phyloP scores from a whole-genome alignment of 2,888 invertebrate species.

The Drosophila barbarae region DNA sequence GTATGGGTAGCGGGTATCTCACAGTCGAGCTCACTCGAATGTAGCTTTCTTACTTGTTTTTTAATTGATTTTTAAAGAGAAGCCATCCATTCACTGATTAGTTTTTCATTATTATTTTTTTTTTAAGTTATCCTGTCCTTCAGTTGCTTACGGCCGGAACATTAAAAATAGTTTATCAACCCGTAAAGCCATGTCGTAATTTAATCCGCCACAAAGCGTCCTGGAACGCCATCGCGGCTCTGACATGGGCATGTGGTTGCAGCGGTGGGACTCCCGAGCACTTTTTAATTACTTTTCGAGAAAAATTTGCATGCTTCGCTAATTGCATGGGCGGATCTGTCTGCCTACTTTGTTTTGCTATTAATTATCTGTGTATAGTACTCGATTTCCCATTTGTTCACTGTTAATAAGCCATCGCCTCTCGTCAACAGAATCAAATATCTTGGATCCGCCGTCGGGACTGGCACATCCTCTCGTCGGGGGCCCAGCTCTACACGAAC shows the following conservation, averaged over 20 bases:
- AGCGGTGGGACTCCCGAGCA: constrained; percentile 25
- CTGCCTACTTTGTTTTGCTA: constrained; percentile 46
- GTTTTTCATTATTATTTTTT: background rate
- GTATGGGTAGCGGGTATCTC: too few relatives aligned
- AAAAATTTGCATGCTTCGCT: constrained; percentile 40
- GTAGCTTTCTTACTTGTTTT: too few relatives aligned
- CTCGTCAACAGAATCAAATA: constrained; percentile 84
- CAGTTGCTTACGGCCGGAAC: background rate
- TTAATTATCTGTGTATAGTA: constrained; percentile 30
- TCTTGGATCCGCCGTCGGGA: constrained; percentile 95
- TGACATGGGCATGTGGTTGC: constrained; percentile 2
- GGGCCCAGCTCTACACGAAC: constrained; percentile 93
- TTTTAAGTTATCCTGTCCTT: background rate
- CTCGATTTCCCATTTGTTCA: constrained; percentile 31
- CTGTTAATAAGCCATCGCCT: constrained; percentile 35
- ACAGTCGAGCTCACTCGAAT: too few relatives aligned
- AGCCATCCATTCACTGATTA: background rate
- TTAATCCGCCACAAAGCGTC: constrained; percentile 23
- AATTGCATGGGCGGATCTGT: constrained; percentile 50
- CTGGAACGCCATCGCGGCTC: constrained; percentile 3
- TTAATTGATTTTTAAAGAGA: background rate
- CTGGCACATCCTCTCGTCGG: constrained; percentile 96
- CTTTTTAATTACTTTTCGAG: constrained; percentile 38
- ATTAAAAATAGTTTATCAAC: constrained; percentile 36
- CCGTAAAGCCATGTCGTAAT: constrained; percentile 32